Evolutionary conservation across 2,113 vertebrate species (phyloP).

Genomic region (Lamprotornis superbus): DNA sequence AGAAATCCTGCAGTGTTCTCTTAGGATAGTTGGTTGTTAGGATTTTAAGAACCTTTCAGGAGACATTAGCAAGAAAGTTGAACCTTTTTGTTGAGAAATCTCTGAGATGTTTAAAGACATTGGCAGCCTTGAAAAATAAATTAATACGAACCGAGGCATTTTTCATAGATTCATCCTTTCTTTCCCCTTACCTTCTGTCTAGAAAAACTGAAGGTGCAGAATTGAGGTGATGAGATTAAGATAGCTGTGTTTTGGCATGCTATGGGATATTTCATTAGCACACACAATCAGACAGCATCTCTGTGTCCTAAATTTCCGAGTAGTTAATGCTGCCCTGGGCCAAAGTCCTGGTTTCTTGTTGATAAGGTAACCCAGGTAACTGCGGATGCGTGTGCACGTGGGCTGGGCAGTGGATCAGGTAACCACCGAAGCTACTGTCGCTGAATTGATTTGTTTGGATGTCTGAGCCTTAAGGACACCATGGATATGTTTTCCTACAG

Average conservation of each 20-base stretch:
- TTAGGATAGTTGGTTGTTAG: neutral
- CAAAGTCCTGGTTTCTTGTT: neutral
- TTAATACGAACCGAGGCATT: neutral
- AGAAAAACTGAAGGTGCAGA: neutral
- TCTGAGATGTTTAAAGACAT: neutral
- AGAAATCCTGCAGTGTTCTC: neutral
- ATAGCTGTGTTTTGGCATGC: neutral
- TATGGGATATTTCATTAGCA: neutral
- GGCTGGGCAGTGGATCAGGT: neutral
- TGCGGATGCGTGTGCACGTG: rapidly evolving
- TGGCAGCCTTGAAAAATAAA: neutral
- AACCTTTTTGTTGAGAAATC: neutral
- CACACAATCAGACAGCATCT: neutral
- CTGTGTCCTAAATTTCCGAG: neutral
- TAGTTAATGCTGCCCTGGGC: neutral
- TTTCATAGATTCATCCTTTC: neutral
- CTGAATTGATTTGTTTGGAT: conserved; percentile 21
- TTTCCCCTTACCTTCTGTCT: neutral
- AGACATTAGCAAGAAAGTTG: neutral
- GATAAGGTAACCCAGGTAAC: neutral
- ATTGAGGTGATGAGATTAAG: neutral
- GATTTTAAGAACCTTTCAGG: conserved; percentile 13
- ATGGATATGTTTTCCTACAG: neutral
- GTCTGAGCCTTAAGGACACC: neutral
- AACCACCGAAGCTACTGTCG: neutral